These are phyloP conservation scores for Hypotaenidia philippensis DNA, from an alignment of 2,797 vertebrate species.

Conservation along the genomic window DNA sequence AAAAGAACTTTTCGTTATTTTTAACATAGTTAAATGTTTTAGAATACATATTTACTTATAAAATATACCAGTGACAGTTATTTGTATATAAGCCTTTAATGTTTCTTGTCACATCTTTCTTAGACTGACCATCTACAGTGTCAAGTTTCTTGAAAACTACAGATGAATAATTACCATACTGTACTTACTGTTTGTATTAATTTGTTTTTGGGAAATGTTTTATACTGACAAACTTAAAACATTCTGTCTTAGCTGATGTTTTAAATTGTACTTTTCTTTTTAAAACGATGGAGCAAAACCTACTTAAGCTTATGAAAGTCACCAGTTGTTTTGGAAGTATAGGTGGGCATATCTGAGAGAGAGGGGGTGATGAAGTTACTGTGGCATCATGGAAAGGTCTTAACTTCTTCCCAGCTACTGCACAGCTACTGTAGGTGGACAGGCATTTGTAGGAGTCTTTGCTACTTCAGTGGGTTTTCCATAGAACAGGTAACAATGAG, in stretches of 20 bases:
- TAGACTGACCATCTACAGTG: not conserved
- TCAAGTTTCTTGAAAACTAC: not conserved
- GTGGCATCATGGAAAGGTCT: not conserved
- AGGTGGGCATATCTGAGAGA: not conserved
- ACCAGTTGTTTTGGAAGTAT: not conserved
- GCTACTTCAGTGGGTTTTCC: not conserved
- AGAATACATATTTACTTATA: not conserved
- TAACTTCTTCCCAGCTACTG: not conserved
- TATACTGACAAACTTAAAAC: accelerated
- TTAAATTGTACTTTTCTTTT: not conserved
- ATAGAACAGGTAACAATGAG: not conserved
- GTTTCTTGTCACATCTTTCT: not conserved
- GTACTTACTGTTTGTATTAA: not conserved
- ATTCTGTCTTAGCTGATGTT: not conserved
- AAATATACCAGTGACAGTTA: not conserved
- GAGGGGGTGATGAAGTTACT: not conserved
- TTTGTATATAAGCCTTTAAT: not conserved
- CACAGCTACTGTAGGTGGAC: not conserved
- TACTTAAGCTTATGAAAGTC: not conserved
- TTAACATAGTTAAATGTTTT: not conserved
- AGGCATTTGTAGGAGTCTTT: not conserved
- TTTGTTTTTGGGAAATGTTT: not conserved
- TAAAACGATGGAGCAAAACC: not conserved
- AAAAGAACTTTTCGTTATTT: not conserved
- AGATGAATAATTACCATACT: not conserved